Conservation (phyloP, 1,140 invertebrate genomes). For the Aphelenchoides avenae region DNA sequence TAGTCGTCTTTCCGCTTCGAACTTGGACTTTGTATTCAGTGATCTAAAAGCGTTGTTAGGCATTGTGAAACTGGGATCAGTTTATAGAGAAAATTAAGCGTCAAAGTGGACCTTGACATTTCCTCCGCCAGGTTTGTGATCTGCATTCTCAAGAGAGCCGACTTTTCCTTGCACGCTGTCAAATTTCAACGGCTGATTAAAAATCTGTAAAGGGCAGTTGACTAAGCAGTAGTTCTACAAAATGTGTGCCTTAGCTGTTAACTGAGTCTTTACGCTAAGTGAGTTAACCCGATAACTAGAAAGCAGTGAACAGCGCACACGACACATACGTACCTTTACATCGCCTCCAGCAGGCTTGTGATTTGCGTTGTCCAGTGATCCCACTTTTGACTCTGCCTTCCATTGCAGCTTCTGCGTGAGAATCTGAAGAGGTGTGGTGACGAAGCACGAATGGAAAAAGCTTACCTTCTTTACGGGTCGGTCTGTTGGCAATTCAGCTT, state of each 20-base stretch:
- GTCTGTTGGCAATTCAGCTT: slow-evolving; percentile 21
- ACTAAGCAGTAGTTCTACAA: too few species aligned
- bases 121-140: slow-evolving; percentile 80
- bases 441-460: slow-evolving; percentile 10
- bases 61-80: too few species aligned
- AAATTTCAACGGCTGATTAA: slow-evolving; percentile 21
- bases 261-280: too few species aligned
- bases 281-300: too few species aligned
- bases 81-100: too few species aligned
- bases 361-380: slow-evolving; percentile 83
- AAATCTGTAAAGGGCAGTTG: slow-evolving; percentile 20
- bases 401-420: slow-evolving; percentile 70
- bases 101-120: slow-evolving; percentile 86
- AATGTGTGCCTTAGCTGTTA: neutral
- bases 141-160: slow-evolving; percentile 84
- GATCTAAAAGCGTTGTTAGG: too few species aligned
- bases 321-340: slow-evolving; percentile 74
- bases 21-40: too few species aligned
- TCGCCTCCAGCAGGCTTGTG: slow-evolving; percentile 80
- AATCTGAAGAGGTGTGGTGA: slow-evolving; percentile 8
- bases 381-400: slow-evolving; percentile 82
- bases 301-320: slow-evolving; percentile 64
- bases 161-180: slow-evolving; percentile 80
- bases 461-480: slow-evolving; percentile 42
- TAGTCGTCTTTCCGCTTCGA: too few species aligned